Conservation (phyloP, 1,140 invertebrate genomes). For the Drosophila sechellia region DNA sequence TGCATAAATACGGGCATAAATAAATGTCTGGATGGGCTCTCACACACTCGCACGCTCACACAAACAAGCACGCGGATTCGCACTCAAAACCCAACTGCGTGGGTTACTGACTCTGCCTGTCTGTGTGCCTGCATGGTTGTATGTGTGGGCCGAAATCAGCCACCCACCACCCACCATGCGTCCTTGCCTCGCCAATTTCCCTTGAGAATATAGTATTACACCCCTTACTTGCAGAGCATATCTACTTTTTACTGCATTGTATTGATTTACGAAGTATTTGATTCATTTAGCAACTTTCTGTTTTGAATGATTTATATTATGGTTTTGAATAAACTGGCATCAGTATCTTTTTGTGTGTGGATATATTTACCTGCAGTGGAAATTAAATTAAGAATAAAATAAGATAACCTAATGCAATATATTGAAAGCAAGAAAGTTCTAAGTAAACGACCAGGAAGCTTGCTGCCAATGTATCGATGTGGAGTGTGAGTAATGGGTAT, state of each 20-base stretch:
- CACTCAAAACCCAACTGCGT: neutral
- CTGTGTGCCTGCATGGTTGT: neutral
- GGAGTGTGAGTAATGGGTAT: too few species aligned
- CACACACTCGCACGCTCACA: neutral
- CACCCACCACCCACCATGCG: conserved; percentile 1
- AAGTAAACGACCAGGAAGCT: too few species aligned
- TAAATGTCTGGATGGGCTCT: conserved; percentile 56
- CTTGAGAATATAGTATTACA: conserved; percentile 1
- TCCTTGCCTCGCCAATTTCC: conserved; percentile 14
- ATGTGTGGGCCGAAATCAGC: neutral
- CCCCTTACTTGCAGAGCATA: neutral
- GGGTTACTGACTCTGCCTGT: conserved; percentile 6
- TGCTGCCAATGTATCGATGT: too few species aligned
- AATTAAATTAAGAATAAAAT: too few species aligned
- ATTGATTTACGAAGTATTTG: neutral
- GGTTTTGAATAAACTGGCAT: too few species aligned
- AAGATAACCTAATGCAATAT: too few species aligned
- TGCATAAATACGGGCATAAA: conserved; percentile 78
- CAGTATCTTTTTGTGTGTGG: too few species aligned
- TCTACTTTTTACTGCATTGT: conserved; percentile 19
- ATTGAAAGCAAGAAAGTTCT: too few species aligned
- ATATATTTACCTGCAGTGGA: too few species aligned
- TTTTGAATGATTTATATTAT: too few species aligned
- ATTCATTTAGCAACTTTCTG: too few species aligned
- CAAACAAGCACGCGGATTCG: neutral